phyloP scores from a whole-genome alignment of 2,797 vertebrate species.

The Serranus cabrilla region DNA sequence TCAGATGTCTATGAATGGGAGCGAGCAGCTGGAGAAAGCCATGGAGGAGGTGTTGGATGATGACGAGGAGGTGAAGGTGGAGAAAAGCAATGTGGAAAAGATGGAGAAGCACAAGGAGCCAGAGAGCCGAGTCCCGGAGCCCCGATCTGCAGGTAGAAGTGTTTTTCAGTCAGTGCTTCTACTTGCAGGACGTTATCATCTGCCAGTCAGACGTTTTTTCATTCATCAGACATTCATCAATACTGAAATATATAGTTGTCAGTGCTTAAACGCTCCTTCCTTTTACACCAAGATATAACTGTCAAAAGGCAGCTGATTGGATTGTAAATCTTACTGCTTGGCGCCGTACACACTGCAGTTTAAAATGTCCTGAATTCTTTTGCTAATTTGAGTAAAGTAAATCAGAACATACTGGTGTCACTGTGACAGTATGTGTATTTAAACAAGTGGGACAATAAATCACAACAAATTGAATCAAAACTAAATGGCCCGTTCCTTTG shows the following conservation, averaged over 20 bases:
- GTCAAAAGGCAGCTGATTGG: neutral
- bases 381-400: neutral
- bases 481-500: neutral
- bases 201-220: neutral
- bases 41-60: constrained; percentile 95
- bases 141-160: constrained; percentile 51
- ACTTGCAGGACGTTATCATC: neutral
- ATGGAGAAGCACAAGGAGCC: constrained; percentile 69
- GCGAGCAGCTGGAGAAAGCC: constrained; percentile 94
- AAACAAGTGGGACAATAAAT: neutral
- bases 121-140: constrained; percentile 74
- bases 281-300: neutral
- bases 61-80: constrained; percentile 87
- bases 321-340: neutral
- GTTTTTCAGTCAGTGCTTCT: neutral
- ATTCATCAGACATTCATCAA: neutral
- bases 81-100: constrained; percentile 77
- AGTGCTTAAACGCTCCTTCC: neutral
- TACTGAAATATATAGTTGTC: neutral
- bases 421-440: neutral
- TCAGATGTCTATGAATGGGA: constrained; percentile 93
- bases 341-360: neutral
- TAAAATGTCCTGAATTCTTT: neutral
- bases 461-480: neutral
- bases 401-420: neutral